A percentile compares a stretch with the other conserved stretches of the same genome.
Evolutionary conservation across 2,113 vertebrate species (phyloP).

Genomic region (Barnardius zonarius): DNA sequence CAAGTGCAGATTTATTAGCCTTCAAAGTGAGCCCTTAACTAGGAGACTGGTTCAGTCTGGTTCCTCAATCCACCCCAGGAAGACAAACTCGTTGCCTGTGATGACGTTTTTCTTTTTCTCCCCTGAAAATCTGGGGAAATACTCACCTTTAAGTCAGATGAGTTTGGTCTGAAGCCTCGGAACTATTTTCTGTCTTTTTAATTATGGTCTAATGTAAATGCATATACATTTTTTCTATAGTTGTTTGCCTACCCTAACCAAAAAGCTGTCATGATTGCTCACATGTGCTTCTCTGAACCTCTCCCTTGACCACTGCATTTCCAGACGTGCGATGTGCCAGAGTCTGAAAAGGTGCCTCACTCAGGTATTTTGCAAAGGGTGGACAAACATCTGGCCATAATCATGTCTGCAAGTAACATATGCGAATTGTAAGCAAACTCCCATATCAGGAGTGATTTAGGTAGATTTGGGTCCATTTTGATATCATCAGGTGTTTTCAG

Average conservation of each 20-base stretch:
- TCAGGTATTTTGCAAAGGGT: neutral
- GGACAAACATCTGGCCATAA: neutral
- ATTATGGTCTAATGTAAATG: neutral
- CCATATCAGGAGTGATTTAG: neutral
- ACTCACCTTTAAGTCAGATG: neutral
- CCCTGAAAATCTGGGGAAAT: neutral
- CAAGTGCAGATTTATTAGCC: neutral
- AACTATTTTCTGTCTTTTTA: neutral
- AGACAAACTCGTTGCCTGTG: neutral
- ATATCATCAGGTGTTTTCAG: neutral
- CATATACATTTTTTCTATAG: neutral
- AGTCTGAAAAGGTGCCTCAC: neutral
- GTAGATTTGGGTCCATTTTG: neutral
- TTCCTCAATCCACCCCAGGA: accelerated
- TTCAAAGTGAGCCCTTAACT: neutral
- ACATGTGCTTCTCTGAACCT: neutral
- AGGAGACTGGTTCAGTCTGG: neutral
- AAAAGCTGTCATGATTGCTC: neutral
- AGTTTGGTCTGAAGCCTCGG: neutral
- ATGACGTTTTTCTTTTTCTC: neutral
- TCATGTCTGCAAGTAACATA: neutral
- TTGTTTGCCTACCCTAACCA: neutral
- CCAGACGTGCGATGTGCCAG: neutral
- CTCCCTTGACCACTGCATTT: neutral
- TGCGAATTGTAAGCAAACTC: neutral